Conservation (phyloP, 2,888 invertebrate species). For the Spilarctia lutea region DNA sequence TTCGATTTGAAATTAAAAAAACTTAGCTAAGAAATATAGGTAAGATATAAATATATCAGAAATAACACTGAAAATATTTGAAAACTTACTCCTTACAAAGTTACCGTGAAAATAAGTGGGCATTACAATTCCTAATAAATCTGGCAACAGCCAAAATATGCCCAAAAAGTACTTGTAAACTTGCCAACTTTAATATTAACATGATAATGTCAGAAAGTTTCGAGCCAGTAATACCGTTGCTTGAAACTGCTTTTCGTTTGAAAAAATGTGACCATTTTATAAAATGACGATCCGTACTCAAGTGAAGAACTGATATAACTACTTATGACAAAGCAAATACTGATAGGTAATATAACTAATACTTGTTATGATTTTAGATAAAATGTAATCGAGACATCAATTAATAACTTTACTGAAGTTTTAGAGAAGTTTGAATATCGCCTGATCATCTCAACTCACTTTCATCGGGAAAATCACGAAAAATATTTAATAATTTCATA, state of each 20-base stretch:
- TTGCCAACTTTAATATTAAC: slow-evolving; percentile 50
- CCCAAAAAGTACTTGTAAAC: slow-evolving; percentile 41
- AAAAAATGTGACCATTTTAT: slow-evolving; percentile 24
- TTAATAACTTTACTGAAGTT: background rate
- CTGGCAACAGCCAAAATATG: slow-evolving; percentile 39
- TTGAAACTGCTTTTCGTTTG: slow-evolving; percentile 27
- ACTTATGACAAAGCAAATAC: background rate
- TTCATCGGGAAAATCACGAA: background rate
- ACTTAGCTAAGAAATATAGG: background rate
- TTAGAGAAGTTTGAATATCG: background rate
- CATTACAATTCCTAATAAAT: slow-evolving; percentile 42
- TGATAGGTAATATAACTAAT: background rate
- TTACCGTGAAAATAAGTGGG: slow-evolving; percentile 33
- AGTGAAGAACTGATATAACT: background rate
- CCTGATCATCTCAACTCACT: background rate
- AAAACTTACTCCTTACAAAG: slow-evolving; percentile 26
- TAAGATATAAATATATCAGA: background rate
- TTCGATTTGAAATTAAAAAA: background rate
- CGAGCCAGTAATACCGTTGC: background rate
- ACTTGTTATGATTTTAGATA: background rate
- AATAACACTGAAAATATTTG: slow-evolving; percentile 6
- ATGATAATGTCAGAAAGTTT: slow-evolving; percentile 48
- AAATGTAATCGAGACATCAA: background rate
- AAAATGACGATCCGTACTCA: background rate
- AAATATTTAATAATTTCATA: background rate